Conservation (phyloP, 2,797 vertebrate species). For the Pogoniulus pusillus region DNA sequence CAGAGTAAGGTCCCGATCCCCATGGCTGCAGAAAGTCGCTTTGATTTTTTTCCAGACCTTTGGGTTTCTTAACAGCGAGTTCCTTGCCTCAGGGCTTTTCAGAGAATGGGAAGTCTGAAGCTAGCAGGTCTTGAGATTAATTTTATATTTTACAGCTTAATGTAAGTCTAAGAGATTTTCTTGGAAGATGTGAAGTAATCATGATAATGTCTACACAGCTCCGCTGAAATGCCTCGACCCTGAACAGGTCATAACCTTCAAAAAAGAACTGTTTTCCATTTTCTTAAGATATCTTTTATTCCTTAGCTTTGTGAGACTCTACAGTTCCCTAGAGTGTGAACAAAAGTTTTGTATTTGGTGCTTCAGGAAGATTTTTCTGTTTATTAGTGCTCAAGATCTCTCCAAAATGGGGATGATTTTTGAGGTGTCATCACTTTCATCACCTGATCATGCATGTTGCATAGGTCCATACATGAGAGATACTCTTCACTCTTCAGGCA, state of each 20-base stretch:
- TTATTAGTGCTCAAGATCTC: background rate
- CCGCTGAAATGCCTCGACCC: background rate
- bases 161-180: background rate
- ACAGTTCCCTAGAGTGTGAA: background rate
- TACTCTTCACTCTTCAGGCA: background rate
- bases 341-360: background rate
- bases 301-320: background rate
- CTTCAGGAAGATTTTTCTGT: background rate
- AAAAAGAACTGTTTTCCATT: background rate
- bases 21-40: constrained; percentile 43
- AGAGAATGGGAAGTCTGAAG: constrained; percentile 5
- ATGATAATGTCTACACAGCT: background rate
- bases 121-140: constrained; percentile 27
- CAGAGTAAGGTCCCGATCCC: constrained; percentile 40
- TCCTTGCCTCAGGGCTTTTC: constrained; percentile 53
- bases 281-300: background rate
- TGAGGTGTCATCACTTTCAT: background rate
- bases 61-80: constrained; percentile 47
- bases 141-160: constrained; percentile 30
- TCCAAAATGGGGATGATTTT: background rate
- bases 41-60: constrained; percentile 58
- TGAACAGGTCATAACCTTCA: background rate
- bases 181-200: background rate
- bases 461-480: background rate
- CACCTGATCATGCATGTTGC: background rate